phyloP scores from a whole-genome alignment of 2,797 vertebrate species.

The Pipistrellus nathusii region DNA sequence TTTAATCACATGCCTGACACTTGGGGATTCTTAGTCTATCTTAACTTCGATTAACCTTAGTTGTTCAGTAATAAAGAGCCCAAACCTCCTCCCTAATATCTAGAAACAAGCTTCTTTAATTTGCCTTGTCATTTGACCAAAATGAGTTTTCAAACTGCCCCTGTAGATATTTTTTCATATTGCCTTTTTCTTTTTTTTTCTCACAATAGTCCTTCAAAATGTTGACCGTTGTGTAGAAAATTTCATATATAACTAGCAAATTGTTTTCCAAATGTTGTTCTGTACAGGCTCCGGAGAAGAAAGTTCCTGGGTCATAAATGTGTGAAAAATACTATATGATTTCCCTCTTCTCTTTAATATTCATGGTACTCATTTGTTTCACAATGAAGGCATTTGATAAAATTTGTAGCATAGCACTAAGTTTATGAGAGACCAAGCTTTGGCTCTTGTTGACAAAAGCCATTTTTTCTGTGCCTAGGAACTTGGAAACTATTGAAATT shows the following conservation, averaged over 20 bases:
- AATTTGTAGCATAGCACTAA: not conserved
- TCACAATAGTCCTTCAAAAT: constrained; percentile 15
- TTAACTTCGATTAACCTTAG: not conserved
- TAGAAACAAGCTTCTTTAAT: not conserved
- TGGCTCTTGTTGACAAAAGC: not conserved
- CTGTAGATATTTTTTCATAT: not conserved
- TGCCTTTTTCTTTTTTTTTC: not conserved
- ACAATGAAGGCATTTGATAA: constrained; percentile 17
- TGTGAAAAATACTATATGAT: not conserved
- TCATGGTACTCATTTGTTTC: not conserved
- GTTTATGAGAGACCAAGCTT: not conserved
- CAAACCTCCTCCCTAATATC: not conserved
- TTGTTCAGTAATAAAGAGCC: not conserved
- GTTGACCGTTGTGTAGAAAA: constrained; percentile 6
- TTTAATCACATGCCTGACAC: not conserved
- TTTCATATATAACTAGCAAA: constrained; percentile 11
- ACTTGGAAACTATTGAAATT: not conserved
- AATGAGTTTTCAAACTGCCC: not conserved
- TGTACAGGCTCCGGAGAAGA: not conserved
- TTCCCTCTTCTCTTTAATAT: constrained; percentile 28
- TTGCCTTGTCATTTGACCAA: constrained; percentile 32
- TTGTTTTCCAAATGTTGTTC: constrained; percentile 60
- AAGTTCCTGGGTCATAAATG: not conserved
- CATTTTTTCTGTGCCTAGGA: not conserved
- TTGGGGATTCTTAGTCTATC: not conserved